Evolutionary conservation across 2,113 vertebrate genomes (phyloP).

Genomic region (Aplodontia rufa): DNA sequence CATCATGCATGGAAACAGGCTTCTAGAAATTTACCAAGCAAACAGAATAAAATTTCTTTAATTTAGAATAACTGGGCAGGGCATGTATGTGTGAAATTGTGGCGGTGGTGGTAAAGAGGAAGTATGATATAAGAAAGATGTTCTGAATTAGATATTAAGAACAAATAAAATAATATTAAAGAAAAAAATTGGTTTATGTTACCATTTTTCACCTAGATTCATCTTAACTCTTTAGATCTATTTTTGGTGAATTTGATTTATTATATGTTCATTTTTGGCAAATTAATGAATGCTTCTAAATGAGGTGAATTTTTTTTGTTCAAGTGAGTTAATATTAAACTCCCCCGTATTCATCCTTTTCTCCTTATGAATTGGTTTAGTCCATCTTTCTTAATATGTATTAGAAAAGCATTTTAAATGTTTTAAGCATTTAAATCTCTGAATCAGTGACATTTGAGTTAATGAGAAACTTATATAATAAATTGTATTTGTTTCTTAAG

Average conservation of each 20-base stretch:
- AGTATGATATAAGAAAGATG: conserved; percentile 14
- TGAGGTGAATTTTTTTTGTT: neutral
- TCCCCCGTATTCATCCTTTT: neutral
- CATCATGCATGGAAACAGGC: conserved; percentile 51
- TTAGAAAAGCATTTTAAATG: neutral
- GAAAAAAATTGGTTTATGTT: neutral
- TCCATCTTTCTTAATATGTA: neutral
- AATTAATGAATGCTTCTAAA: conserved; percentile 16
- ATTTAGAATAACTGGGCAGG: conserved; percentile 26
- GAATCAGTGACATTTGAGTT: neutral
- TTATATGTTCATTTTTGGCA: neutral
- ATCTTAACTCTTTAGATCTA: neutral
- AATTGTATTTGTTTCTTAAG: conserved; percentile 13
- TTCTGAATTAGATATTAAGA: conserved; percentile 20
- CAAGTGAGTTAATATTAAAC: neutral
- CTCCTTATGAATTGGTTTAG: neutral
- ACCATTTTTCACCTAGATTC: conserved; percentile 47
- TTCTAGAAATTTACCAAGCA: conserved; percentile 42
- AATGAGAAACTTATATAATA: conserved; percentile 14
- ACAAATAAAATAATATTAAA: neutral
- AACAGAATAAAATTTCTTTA: conserved; percentile 56
- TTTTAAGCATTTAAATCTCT: neutral
- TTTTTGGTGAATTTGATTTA: conserved; percentile 36
- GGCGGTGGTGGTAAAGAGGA: conserved; percentile 18
- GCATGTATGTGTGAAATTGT: conserved; percentile 57